A percentile compares a stretch with the other conserved stretches of the same genome.
phyloP scores from a whole-genome alignment of 2,113 vertebrate genomes.

The Phycodurus eques region DNA sequence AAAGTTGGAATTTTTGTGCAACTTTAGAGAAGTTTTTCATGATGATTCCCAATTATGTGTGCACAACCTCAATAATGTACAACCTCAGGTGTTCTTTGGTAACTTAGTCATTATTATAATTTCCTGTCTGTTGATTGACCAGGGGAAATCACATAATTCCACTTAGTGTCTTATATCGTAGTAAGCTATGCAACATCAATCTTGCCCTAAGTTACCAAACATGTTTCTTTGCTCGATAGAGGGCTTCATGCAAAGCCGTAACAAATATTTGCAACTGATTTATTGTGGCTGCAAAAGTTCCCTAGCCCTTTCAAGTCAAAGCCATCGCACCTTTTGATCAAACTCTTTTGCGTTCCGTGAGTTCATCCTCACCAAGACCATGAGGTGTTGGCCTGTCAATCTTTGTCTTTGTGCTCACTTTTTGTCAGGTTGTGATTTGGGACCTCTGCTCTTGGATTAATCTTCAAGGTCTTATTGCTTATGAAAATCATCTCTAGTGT shows the following conservation, averaged over 20 bases:
- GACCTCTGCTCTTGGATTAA: conserved; percentile 41
- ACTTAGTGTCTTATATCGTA: neutral
- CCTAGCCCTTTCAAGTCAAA: conserved; percentile 10
- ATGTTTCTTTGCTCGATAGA: neutral
- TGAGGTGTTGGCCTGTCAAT: conserved; percentile 51
- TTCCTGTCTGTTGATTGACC: neutral
- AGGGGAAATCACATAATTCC: neutral
- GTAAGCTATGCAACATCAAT: neutral
- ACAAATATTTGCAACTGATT: conserved; percentile 14
- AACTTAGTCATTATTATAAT: no score
- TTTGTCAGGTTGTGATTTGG: conserved; percentile 44
- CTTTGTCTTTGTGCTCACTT: conserved; percentile 40
- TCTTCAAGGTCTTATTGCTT: conserved; percentile 41
- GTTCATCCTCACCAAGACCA: conserved; percentile 36
- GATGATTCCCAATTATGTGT: neutral
- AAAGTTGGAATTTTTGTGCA: neutral
- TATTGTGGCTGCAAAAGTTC: conserved; percentile 18
- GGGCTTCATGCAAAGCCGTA: conserved; percentile 8
- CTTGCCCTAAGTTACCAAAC: neutral
- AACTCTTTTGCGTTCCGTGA: conserved; percentile 41
- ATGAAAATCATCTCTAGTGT: conserved; percentile 36
- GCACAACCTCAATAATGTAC: no score
- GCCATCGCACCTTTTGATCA: conserved; percentile 27
- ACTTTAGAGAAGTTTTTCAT: neutral
- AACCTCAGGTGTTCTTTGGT: no score